Evolutionary conservation across 2,113 vertebrate genomes (phyloP).

Genomic region (Pogona vitticeps): DNA sequence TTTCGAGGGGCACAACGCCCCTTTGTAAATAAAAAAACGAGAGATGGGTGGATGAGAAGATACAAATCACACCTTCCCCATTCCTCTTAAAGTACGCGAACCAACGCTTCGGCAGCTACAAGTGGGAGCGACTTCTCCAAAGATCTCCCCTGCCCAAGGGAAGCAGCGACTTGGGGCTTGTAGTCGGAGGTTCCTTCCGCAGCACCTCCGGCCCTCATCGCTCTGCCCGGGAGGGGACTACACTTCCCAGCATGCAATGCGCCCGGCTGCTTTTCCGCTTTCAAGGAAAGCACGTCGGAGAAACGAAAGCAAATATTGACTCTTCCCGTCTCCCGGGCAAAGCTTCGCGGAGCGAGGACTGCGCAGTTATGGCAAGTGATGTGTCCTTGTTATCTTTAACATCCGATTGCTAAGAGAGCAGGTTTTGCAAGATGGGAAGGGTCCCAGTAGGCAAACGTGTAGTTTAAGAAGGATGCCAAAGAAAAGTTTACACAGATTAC

Average conservation of each 20-base stretch:
- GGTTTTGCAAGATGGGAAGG: no score
- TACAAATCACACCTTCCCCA: not conserved
- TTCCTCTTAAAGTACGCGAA: not conserved
- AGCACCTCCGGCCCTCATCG: fast-evolving
- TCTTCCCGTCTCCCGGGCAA: fast-evolving
- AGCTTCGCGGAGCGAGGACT: not conserved
- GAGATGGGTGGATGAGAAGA: not conserved
- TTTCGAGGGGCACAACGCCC: no score
- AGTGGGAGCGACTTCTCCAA: not conserved
- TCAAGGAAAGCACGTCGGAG: no score
- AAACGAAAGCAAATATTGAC: not conserved
- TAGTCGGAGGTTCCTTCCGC: not conserved
- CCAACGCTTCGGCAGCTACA: no score
- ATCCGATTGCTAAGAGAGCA: no score
- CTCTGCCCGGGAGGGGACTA: not conserved
- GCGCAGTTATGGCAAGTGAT: not conserved
- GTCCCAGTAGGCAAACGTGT: not conserved
- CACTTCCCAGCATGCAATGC: constrained; percentile 2
- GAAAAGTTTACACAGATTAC: not conserved
- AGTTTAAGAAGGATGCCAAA: not conserved
- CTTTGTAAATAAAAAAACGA: not conserved
- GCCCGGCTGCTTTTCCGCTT: not conserved
- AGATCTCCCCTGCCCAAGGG: not conserved
- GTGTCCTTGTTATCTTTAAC: not conserved
- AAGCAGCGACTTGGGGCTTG: not conserved